phyloP scores from a whole-genome alignment of 2,888 invertebrate species.

The Hirtodrosophila duncani region DNA sequence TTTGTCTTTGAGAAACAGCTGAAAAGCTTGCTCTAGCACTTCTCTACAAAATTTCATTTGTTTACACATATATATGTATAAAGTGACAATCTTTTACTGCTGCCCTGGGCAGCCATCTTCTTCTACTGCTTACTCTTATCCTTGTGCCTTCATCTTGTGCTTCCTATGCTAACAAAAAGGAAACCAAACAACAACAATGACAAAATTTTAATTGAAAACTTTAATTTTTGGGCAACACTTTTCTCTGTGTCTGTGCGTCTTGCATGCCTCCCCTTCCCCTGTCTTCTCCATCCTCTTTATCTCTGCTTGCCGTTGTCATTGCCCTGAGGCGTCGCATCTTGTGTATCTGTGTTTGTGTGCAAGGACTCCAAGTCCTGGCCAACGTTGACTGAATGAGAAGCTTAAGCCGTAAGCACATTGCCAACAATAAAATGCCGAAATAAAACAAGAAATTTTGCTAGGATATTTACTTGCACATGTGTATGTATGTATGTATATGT shows the following conservation, averaged over 20 bases:
- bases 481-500: conserved; percentile 1
- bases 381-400: conserved; percentile 21
- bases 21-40: too few species aligned
- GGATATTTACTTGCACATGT: conserved; percentile 4
- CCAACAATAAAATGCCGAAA: conserved; percentile 63
- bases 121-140: background rate
- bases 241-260: conserved; percentile 9
- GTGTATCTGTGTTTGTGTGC: too few species aligned
- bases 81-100: conserved; percentile 5
- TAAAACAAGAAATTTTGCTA: conserved; percentile 67
- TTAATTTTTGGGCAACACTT: conserved; percentile 66
- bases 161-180: conserved; percentile 29
- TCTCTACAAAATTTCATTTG: too few species aligned
- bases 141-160: conserved; percentile 1
- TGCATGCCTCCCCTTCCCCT: conserved; percentile 35
- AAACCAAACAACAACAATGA: conserved; percentile 50
- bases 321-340: conserved; percentile 61
- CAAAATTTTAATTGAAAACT: conserved; percentile 71
- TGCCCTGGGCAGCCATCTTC: conserved; percentile 24
- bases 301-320: conserved; percentile 60
- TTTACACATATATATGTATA: too few species aligned
- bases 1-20: too few species aligned
- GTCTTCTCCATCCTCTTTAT: conserved; percentile 35
- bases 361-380: too few species aligned
- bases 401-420: conserved; percentile 32